phyloP scores from a whole-genome alignment of 2,797 vertebrate genomes.

The Acanthis flammea region DNA sequence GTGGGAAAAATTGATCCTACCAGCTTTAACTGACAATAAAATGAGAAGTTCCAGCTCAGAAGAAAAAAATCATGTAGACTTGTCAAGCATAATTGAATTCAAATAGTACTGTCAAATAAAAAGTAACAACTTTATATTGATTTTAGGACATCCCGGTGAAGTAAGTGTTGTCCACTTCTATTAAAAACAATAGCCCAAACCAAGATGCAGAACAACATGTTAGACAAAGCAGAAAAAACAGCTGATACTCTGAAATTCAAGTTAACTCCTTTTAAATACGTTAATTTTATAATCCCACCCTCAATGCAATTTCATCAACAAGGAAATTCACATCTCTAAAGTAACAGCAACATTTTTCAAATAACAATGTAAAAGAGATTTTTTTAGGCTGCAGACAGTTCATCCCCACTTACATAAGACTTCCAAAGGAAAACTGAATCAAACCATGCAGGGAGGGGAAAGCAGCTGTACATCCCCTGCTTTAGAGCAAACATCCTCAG shows the following conservation, averaged over 20 bases:
- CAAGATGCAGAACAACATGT: background rate
- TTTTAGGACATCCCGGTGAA: background rate
- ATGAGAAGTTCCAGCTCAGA: background rate
- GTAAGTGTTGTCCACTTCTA: background rate
- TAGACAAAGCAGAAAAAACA: background rate
- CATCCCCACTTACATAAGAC: background rate
- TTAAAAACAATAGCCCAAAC: background rate
- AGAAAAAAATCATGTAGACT: background rate
- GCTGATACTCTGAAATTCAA: background rate
- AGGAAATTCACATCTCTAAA: background rate
- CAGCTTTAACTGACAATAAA: background rate
- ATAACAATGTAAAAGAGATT: background rate
- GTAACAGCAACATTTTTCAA: background rate
- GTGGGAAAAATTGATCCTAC: background rate
- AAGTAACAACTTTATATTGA: background rate
- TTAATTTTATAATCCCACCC: background rate
- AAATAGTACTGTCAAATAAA: background rate
- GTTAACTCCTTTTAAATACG: background rate
- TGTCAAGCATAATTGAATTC: background rate
- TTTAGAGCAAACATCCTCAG: background rate
- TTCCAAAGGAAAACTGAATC: background rate
- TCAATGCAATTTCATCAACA: background rate
- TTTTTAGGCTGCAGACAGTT: background rate
- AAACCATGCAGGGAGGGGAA: fast-evolving
- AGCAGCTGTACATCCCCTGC: background rate